Evolutionary conservation across 2,113 vertebrate species (phyloP).

Genomic region (Telmatochromis sp.): DNA sequence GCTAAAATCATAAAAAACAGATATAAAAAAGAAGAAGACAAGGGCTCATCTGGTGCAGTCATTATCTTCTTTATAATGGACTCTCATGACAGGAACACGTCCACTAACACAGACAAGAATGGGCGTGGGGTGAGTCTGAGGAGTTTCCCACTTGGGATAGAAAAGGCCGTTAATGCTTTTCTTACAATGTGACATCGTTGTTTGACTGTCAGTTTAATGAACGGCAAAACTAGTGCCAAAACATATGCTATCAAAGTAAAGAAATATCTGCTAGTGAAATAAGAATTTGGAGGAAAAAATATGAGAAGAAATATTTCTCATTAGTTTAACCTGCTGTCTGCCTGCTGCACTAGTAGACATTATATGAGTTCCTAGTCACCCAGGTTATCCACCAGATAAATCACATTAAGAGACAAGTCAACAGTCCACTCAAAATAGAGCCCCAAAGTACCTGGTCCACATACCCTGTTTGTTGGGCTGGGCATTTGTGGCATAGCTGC

Average conservation of each 20-base stretch:
- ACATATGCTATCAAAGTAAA: background rate
- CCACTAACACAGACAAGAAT: background rate
- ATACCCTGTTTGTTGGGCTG: background rate
- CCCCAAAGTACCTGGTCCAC: constrained; percentile 51
- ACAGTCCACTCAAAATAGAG: constrained; percentile 63
- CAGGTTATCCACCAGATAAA: constrained; percentile 54
- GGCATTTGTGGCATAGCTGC: constrained; percentile 19
- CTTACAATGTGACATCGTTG: constrained; percentile 7
- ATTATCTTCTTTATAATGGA: constrained; percentile 54
- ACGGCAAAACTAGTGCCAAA: background rate
- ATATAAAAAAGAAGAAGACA: background rate
- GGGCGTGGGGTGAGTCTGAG: background rate
- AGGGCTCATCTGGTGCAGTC: constrained; percentile 56
- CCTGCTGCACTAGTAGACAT: constrained; percentile 31
- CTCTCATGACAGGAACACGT: constrained; percentile 42
- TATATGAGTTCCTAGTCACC: constrained; percentile 63
- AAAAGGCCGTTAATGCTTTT: constrained; percentile 29
- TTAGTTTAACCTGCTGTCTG: constrained; percentile 24
- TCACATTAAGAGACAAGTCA: constrained; percentile 65
- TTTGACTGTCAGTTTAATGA: background rate
- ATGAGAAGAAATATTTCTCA: background rate
- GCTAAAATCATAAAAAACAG: constrained; percentile 30
- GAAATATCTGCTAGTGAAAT: background rate
- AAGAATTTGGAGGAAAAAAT: background rate
- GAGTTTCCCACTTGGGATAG: background rate